Base-by-base conservation (phyloP, 2,888 invertebrate species). In the Synergus itoensis region DNA sequence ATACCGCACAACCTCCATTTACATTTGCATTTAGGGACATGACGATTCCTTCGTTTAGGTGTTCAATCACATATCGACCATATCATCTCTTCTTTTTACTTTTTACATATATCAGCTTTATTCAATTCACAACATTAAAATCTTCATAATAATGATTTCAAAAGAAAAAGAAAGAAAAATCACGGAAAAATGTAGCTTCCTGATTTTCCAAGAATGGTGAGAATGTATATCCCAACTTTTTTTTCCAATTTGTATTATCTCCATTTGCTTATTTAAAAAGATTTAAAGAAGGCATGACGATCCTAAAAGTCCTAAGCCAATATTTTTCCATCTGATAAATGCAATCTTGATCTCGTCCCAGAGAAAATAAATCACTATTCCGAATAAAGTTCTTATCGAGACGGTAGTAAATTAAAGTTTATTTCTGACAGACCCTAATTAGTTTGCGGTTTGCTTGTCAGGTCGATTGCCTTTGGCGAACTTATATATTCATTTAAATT, bases 21-120 rank as follows among this genome's bases (percentile, higher is more conserved):
- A 62, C 62, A 78, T 78, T 78, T 78, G 78, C 78, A 78, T 78
- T 78, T 78, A 78, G 78, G 78, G 69, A n/a, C 69, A 69, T 63
- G 11, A 41, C 60, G 28, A 60, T 11, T 60, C 21, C 69, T 43
- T 36, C 64, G 62, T 76, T 77, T 77, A 53, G 78, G 69, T 77
- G 63, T 57, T 21, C 53, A 73, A 77, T 79, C 41, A 9, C 41
- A 28, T 28, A 41, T 36, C 45, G 45, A 45, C 45, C 11, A 45
- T 45, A 45, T 45, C 45, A 69, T 36, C 9, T 69, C 48, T 28
- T 8, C 43, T 43, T 43, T 67, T 45, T 21, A 9, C 7, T 16
- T 28, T 48, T 48, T 0, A 21, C 12, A 60, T 48, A 21, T 18
- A 60, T 48, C 21, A 43, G 5, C 45, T 41, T 4, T 41, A 11